Evolutionary conservation across 2,797 vertebrate species (phyloP).

Genomic region (Poecilia picta): DNA sequence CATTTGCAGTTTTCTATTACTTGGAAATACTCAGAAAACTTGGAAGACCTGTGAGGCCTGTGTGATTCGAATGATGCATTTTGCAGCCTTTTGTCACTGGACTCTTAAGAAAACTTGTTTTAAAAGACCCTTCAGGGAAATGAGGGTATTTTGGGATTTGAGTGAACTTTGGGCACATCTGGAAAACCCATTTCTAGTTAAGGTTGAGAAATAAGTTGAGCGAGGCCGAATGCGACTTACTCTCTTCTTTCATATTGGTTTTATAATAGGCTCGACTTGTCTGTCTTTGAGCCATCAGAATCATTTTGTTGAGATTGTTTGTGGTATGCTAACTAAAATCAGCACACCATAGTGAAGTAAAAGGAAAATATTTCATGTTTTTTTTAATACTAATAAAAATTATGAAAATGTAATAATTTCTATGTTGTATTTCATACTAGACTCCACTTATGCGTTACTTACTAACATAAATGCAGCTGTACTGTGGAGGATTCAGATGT

Average conservation of each 20-base stretch:
- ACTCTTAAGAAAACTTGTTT: slow-evolving; percentile 51
- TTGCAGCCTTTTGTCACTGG: slow-evolving; percentile 31
- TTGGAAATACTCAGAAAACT: slow-evolving; percentile 37
- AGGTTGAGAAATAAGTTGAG: slow-evolving; percentile 10
- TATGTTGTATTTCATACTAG: not conserved
- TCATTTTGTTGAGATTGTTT: not conserved
- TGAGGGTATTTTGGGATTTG: slow-evolving; percentile 44
- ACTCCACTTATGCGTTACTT: not conserved
- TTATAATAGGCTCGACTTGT: no score
- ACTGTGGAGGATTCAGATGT: not conserved
- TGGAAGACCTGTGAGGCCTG: slow-evolving; percentile 50
- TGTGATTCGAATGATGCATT: slow-evolving; percentile 33
- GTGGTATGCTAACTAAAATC: not conserved
- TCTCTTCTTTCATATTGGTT: slow-evolving; percentile 14
- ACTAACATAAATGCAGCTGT: not conserved
- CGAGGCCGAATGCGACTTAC: slow-evolving; percentile 15
- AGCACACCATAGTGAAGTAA: not conserved
- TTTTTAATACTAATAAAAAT: not conserved
- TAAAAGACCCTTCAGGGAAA: slow-evolving; percentile 49
- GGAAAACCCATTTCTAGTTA: slow-evolving; percentile 63
- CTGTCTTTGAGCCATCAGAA: not conserved
- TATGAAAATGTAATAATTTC: not conserved
- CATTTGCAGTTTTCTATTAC: slow-evolving; percentile 19
- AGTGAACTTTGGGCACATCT: slow-evolving; percentile 46
- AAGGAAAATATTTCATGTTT: not conserved